Evolutionary conservation across 1,140 invertebrate genomes (phyloP), one percentile per base, ranked within the genome.

Genomic region (Drosophila tristis): DNA sequence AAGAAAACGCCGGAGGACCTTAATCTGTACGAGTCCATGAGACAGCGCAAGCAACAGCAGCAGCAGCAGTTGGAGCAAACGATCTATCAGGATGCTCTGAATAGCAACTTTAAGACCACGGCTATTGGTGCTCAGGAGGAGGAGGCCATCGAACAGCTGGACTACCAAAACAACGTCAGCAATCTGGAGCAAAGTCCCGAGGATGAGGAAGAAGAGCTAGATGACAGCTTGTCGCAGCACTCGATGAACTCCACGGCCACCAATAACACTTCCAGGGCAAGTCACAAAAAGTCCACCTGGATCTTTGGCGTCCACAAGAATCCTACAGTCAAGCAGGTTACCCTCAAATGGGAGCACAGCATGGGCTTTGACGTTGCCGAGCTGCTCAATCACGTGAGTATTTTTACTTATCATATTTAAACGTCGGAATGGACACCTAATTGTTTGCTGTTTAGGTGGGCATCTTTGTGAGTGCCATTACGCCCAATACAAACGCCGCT

Each of bases 301-400:
- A 94, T 95, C 86, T 95, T 95, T 80, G 94, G 94, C 39, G 93
- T 92, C 4, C 94, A 94, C 68, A 94, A 92, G 82, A 95, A 94
- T 91, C 94, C 93, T 54, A 94, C 92, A 53, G 94, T 94, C 74
- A 91, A 90, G 71, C 89, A 91, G 67, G 77, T 91, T 13, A 81
- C 77, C n/a, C 76, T 92, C 2, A 86, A 81, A 70, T 87, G 80
- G 78, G 85, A 91, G 59, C 56, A 78, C 25, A 73, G 60, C 57
- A 61, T 80, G 11, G 90, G 82, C 42, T 91, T 92, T 20, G 84
- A 90, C 49, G 64, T 92, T 26, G 80, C 80, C 35, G 80, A 89
- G 59, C 56, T 91, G 43, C 74, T 80, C 6, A 89, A 91, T 77
- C 80, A 90, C 68, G 82, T 89, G 6, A 77, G 57, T 2, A 5